Conservation (phyloP, 2,888 invertebrate genomes). For the Apeira syringaria region DNA sequence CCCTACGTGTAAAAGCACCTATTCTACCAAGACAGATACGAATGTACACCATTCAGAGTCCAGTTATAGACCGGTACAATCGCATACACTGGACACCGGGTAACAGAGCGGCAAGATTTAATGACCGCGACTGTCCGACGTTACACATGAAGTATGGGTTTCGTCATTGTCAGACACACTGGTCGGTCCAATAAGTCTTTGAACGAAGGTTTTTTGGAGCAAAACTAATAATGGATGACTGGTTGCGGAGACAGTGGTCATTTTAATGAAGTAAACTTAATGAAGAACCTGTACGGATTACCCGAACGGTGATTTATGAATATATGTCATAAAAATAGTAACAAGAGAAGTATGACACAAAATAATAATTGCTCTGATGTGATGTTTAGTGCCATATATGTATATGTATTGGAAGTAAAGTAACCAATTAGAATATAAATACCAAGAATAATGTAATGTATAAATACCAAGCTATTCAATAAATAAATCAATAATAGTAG, state of each 20-base stretch:
- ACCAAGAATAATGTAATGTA: no score
- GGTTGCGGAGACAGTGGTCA: not conserved
- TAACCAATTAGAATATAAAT: no score
- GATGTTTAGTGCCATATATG: no score
- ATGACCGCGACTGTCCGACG: constrained; percentile 70
- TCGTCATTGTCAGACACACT: constrained; percentile 51
- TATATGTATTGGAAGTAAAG: no score
- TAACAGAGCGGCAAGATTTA: constrained; percentile 82
- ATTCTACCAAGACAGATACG: constrained; percentile 66
- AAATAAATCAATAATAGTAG: no score
- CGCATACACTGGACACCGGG: constrained; percentile 57
- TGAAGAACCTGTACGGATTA: no score
- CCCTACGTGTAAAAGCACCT: constrained; percentile 38
- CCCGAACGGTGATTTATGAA: no score
- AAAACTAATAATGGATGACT: constrained; percentile 1
- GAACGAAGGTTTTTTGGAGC: constrained; percentile 10
- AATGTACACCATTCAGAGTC: constrained; percentile 76
- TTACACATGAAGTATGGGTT: constrained; percentile 60
- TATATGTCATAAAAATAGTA: no score
- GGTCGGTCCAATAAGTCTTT: constrained; percentile 26
- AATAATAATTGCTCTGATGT: no score
- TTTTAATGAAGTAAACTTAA: no score
- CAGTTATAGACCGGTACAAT: constrained; percentile 79
- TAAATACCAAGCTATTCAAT: no score
- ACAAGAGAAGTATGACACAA: no score